phyloP scores from a whole-genome alignment of 2,888 invertebrate genomes.

The Choristoneura rosaceana region DNA sequence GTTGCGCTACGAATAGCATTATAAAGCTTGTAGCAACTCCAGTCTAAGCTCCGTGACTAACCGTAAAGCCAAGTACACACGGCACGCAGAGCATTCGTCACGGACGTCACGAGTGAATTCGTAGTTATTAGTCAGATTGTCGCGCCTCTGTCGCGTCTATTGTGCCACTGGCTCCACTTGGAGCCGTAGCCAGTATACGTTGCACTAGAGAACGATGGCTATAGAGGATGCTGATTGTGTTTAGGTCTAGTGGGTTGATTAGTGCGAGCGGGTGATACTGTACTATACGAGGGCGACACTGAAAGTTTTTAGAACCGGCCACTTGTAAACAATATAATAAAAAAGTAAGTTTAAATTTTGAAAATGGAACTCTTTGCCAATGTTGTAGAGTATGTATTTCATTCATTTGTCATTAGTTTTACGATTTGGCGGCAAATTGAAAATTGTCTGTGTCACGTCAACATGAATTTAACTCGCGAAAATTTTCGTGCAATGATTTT shows the following conservation, averaged over 20 bases:
- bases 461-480: too few relatives aligned
- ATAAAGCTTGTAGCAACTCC: background rate
- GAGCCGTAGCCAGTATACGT: background rate
- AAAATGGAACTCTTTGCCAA: too few relatives aligned
- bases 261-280: background rate
- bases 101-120: constrained; percentile 21
- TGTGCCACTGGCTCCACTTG: constrained; percentile 4
- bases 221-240: background rate
- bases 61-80: constrained; percentile 11
- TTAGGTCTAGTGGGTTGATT: background rate
- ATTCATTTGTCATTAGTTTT: too few relatives aligned
- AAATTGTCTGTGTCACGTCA: too few relatives aligned
- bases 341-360: too few relatives aligned
- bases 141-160: constrained; percentile 15
- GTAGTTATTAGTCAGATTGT: constrained; percentile 37
- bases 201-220: background rate
- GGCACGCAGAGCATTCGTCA: constrained; percentile 27
- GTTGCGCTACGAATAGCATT: background rate
- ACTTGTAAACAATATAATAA: too few relatives aligned
- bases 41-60: constrained; percentile 1
- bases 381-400: too few relatives aligned
- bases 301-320: too few relatives aligned
- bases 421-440: too few relatives aligned
- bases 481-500: too few relatives aligned
- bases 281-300: background rate